phyloP scores from a whole-genome alignment of 2,797 vertebrate genomes.

The Catharus ustulatus region DNA sequence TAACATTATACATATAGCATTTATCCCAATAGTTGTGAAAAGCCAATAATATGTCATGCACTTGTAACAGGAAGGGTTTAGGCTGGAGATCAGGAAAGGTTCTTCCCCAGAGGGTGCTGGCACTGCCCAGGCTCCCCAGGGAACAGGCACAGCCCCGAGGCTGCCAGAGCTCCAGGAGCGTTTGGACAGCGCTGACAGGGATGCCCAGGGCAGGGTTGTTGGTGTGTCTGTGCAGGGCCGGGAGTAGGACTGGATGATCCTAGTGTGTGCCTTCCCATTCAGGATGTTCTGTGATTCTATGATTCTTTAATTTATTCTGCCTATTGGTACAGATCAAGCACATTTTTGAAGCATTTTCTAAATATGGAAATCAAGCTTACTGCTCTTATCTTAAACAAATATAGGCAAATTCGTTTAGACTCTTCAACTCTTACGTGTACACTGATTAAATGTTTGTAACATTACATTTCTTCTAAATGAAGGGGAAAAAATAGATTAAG shows the following conservation, averaged over 20 bases:
- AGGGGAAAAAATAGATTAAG: neutral
- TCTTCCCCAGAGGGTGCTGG: neutral
- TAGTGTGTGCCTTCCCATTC: neutral
- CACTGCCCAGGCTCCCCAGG: neutral
- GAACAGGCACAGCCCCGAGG: neutral
- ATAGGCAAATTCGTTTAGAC: neutral
- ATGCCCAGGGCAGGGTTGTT: neutral
- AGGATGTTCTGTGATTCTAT: neutral
- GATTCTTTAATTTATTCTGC: neutral
- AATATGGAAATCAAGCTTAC: neutral
- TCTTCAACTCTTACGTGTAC: neutral
- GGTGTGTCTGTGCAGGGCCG: neutral
- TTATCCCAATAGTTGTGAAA: no score
- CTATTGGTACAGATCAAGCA: neutral
- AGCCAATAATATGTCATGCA: no score
- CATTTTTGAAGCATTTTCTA: neutral
- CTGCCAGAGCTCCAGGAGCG: neutral
- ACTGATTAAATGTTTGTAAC: neutral
- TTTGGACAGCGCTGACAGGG: neutral
- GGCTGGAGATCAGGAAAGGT: rapidly evolving
- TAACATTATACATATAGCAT: no score
- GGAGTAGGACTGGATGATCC: rapidly evolving
- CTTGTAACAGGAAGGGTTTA: rapidly evolving
- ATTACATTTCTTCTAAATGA: neutral
- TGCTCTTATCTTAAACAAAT: neutral